A percentile compares a stretch with the other conserved stretches of the same genome.
These are phyloP conservation scores for Piaya cayana DNA, from an alignment of 2,113 vertebrate species.

Conservation along the genomic window DNA sequence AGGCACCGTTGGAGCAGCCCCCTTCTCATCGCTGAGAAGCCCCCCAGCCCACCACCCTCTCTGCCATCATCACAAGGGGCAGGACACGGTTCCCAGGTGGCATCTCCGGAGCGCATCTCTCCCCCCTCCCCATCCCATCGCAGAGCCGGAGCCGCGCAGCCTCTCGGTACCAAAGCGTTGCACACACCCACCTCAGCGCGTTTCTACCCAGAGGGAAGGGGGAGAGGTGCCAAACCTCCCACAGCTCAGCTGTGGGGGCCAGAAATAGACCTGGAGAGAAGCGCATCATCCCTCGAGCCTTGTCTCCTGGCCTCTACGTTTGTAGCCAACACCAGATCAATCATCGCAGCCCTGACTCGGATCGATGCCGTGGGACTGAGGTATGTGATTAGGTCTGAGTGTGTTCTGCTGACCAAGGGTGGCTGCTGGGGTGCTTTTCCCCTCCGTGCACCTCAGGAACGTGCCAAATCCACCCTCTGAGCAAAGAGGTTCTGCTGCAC, in stretches of 20 bases:
- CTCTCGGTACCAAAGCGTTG: neutral
- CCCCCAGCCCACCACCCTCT: neutral
- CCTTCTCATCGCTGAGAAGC: neutral
- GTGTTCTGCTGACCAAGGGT: neutral
- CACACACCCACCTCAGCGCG: neutral
- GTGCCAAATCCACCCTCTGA: neutral
- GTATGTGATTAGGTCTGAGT: neutral
- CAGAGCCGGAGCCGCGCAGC: neutral
- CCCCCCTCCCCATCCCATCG: neutral
- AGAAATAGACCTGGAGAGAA: neutral
- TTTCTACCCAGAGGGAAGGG: conserved; percentile 15
- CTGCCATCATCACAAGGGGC: neutral
- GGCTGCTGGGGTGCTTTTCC: neutral
- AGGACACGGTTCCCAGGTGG: accelerated
- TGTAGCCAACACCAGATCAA: neutral
- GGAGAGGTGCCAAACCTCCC: conserved; percentile 12
- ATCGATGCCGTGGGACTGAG: neutral
- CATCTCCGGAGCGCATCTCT: neutral
- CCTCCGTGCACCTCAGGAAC: accelerated
- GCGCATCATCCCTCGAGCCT: neutral
- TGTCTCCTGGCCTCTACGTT: neutral
- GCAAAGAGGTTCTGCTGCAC: neutral
- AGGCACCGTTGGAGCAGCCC: neutral
- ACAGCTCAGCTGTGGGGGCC: conserved; percentile 31
- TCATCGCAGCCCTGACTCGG: neutral